These are phyloP conservation scores for Vanessa cardui DNA, from an alignment of 2,888 invertebrate genomes.

Conservation along the genomic window DNA sequence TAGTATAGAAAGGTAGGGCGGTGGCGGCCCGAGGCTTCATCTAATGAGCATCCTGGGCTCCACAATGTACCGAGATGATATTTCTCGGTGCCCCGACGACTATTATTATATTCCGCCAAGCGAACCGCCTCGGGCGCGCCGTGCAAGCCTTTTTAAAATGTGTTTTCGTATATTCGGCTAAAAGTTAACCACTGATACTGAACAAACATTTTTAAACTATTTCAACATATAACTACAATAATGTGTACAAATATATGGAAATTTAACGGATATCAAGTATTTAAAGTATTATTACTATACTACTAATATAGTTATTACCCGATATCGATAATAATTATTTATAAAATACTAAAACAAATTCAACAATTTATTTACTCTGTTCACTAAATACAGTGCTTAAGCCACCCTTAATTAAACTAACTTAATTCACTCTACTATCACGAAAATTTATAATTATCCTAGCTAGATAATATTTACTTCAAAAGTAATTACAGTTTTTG, in stretches of 20 bases:
- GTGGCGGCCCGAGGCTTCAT: conserved; percentile 68
- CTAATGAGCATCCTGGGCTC: conserved; percentile 81
- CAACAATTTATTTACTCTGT: no score
- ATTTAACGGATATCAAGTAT: background rate
- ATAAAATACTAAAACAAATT: no score
- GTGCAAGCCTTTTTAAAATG: conserved; percentile 73
- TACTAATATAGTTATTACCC: no score
- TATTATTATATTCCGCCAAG: conserved; percentile 76
- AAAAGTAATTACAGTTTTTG: background rate
- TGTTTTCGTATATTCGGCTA: conserved; percentile 61
- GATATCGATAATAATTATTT: no score
- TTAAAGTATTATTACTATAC: background rate
- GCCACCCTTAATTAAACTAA: no score
- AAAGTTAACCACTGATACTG: conserved; percentile 62
- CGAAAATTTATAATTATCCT: no score
- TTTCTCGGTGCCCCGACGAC: conserved; percentile 71
- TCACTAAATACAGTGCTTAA: no score
- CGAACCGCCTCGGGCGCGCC: conserved; percentile 60
- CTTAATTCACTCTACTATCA: no score
- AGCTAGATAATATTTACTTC: no score
- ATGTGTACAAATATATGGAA: background rate
- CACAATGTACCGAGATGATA: conserved; percentile 79
- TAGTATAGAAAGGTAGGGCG: conserved; percentile 46
- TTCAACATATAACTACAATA: conserved; percentile 5
- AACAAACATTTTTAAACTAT: conserved; percentile 39